These are phyloP conservation scores for Calvadosia cruxmelitensis DNA, from an alignment of 30 jellyfish, hydroid and myxozoan species.

Conservation along the genomic window DNA sequence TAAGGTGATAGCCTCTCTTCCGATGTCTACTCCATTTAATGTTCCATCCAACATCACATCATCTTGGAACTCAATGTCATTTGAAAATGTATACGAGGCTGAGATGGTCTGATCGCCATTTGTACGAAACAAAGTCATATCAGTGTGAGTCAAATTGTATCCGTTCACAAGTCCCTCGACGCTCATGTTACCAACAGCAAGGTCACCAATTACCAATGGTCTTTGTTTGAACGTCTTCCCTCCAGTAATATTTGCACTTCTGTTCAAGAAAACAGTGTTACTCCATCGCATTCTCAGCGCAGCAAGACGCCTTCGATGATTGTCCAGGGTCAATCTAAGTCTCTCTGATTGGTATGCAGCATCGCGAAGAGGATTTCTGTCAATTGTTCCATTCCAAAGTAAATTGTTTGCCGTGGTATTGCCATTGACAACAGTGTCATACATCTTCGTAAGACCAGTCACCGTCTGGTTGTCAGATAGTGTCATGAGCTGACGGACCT, in stretches of 20 bases:
- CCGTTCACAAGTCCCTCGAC: slow-evolving; percentile 56
- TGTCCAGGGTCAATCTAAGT: neutral
- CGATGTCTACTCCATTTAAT: slow-evolving; percentile 43
- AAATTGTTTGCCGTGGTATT: neutral
- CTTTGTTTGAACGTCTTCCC: slow-evolving; percentile 4
- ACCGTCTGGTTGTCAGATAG: neutral
- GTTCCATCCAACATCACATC: neutral
- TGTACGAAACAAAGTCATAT: slow-evolving; percentile 29
- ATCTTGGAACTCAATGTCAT: slow-evolving; percentile 11
- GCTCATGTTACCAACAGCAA: slow-evolving; percentile 11
- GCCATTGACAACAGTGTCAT: neutral
- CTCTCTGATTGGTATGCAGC: neutral
- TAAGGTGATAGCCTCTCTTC: slow-evolving; percentile 43
- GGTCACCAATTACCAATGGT: slow-evolving; percentile 9
- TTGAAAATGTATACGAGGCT: slow-evolving; percentile 17
- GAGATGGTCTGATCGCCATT: slow-evolving; percentile 34
- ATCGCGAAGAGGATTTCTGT: neutral
- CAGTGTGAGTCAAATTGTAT: slow-evolving; percentile 28
- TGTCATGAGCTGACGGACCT: neutral
- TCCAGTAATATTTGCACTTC: slow-evolving; percentile 26
- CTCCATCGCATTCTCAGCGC: neutral
- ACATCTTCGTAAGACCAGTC: neutral
- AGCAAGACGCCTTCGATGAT: neutral
- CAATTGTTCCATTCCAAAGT: neutral
- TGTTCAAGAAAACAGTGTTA: slow-evolving; percentile 22